These are phyloP conservation scores for Halocynthia aurantium DNA, from an alignment of 23 tunicate species.

Conservation along the genomic window DNA sequence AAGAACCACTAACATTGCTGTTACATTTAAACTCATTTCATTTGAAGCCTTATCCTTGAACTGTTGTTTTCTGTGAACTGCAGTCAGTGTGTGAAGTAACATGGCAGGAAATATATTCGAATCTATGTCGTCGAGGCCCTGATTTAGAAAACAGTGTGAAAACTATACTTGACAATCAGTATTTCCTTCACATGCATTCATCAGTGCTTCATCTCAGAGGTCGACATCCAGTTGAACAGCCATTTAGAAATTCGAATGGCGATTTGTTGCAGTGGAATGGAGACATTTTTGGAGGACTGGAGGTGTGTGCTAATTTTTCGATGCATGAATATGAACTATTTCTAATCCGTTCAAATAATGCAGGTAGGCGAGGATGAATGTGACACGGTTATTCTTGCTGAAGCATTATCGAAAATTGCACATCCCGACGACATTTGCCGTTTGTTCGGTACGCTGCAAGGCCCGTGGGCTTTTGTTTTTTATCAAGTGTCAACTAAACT, in stretches of 20 bases:
- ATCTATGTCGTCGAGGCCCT: constrained; percentile 4
- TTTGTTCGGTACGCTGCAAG: constrained; percentile 34
- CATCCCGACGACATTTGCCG: constrained; percentile 12
- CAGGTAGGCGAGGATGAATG: constrained; percentile 36
- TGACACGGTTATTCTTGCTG: constrained; percentile 47
- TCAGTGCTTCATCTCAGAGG: constrained; percentile 78
- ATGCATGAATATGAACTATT: background rate
- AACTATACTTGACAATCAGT: background rate
- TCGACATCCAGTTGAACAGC: constrained; percentile 32
- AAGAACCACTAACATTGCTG: too few relatives aligned
- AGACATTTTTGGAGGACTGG: constrained; percentile 74
- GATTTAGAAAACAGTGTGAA: background rate
- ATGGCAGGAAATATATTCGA: too few relatives aligned
- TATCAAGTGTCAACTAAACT: constrained; percentile 29
- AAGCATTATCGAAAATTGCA: constrained; percentile 5
- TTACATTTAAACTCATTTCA: too few relatives aligned
- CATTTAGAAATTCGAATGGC: constrained; percentile 24
- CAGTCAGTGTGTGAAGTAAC: too few relatives aligned
- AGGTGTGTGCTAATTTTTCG: constrained; percentile 25
- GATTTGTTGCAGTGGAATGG: constrained; percentile 83
- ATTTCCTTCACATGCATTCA: constrained; percentile 16
- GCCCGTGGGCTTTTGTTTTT: constrained; percentile 75
- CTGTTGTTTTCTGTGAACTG: too few relatives aligned
- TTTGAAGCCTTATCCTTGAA: too few relatives aligned
- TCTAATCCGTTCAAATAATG: background rate